Evolutionary conservation across 2,888 invertebrate species (phyloP), one percentile per base, ranked within the genome.

Genomic region (Diploptera punctata): DNA sequence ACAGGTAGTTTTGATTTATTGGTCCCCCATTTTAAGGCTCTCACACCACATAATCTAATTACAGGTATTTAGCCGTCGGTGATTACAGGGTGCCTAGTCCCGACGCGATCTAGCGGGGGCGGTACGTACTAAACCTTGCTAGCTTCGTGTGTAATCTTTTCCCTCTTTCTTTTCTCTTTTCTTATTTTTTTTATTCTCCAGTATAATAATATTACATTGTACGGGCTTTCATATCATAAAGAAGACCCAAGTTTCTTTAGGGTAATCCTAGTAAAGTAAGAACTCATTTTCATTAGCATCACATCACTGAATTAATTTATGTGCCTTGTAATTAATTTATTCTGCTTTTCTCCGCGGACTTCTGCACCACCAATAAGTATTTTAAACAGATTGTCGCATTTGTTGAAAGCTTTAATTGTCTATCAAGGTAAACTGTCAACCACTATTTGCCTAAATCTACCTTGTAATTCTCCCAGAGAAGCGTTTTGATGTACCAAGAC

Each of bases 1-100:
- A 70, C 73, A 70, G 70, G 70, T 73, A 57, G 57, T 44, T 69
- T 47, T 73, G 73, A 73, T 73, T 73, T 73, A 73, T 73, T 70
- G 73, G 73, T 43, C 70, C 38, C 65, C 73, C 70, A 70, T 68
- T 70, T 70, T 67, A 57, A 70, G 67, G 70, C 49, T 73, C 73
- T 65, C 73, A 73, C 70, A 67, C 31, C 54, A 24, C 18, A 38
- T 73, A 73, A 73, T 73, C 73, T 73, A 73, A 73, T 73, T 73
- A 73, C 70, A 73, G 73, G 73, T 70, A 73, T 73, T 73, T 73
- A 73, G 73, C 60, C 67, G 57, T 61, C 44, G 67, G 70, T 67
- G 61, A 73, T 73, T 73, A 73, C 70, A 73, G 69, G 73, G 73
- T 65, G 26, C 65, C 16, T 65, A 18, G 44, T 65, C 47, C 65